phyloP scores from a whole-genome alignment of 2,797 vertebrate species.

The Sandelia bainsii region DNA sequence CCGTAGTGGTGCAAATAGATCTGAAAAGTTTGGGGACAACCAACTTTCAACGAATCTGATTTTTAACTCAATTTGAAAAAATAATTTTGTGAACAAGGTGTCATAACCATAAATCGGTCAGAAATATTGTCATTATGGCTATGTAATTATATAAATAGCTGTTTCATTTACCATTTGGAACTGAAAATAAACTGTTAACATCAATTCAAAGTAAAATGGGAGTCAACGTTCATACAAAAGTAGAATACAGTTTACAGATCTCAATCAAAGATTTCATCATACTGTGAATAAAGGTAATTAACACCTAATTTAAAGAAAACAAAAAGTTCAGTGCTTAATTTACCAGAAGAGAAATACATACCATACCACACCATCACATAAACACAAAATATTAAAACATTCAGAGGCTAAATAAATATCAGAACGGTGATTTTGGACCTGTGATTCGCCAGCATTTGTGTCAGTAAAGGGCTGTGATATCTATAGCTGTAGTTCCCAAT shows the following conservation, averaged over 20 bases:
- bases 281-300: slow-evolving; percentile 37
- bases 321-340: slow-evolving; percentile 47
- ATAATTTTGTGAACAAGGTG: not conserved
- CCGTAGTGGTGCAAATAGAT: slow-evolving; percentile 37
- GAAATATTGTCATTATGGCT: slow-evolving; percentile 29
- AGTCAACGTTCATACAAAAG: slow-evolving; percentile 49
- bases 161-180: slow-evolving; percentile 14
- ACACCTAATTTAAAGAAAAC: slow-evolving; percentile 38
- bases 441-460: slow-evolving; percentile 36
- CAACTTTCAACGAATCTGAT: slow-evolving; percentile 6
- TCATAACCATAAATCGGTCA: slow-evolving; percentile 7
- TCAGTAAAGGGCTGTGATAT: slow-evolving; percentile 47
- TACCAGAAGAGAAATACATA: slow-evolving; percentile 47
- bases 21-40: slow-evolving; percentile 38
- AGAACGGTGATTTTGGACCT: slow-evolving; percentile 53
- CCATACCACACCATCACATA: slow-evolving; percentile 30
- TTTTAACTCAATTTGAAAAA: slow-evolving; percentile 8
- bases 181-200: slow-evolving; percentile 40
- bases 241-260: slow-evolving; percentile 39
- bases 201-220: not conserved
- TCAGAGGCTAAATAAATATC: slow-evolving; percentile 36
- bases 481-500: not conserved
- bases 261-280: slow-evolving; percentile 33
- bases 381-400: slow-evolving; percentile 58
- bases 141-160: not conserved